These are phyloP conservation scores for Periophthalmodon schlosseri DNA, from an alignment of 2,113 vertebrate genomes.

Conservation along the genomic window DNA sequence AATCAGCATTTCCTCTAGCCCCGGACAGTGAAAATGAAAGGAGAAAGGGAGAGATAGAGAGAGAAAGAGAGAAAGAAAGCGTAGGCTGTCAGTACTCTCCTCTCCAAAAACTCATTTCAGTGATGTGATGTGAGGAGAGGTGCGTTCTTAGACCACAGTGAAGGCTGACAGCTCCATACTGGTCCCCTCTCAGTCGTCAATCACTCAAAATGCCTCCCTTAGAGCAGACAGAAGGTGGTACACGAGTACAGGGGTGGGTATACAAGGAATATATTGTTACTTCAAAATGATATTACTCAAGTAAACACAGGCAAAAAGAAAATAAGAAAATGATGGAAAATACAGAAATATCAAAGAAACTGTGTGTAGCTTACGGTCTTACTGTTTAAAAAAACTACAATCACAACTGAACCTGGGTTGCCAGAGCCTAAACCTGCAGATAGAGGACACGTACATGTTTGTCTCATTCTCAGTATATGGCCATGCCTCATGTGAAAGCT, in stretches of 20 bases:
- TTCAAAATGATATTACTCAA: neutral
- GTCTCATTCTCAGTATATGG: too few relatives aligned
- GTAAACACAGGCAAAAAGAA: neutral
- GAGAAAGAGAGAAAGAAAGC: neutral
- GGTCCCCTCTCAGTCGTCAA: slow-evolving; percentile 66
- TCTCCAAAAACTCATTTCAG: slow-evolving; percentile 48
- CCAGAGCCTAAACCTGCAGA: too few relatives aligned
- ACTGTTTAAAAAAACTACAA: too few relatives aligned
- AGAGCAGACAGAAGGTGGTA: slow-evolving; percentile 46
- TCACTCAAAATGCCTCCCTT: slow-evolving; percentile 64
- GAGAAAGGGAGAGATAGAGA: neutral
- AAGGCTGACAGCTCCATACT: slow-evolving; percentile 70
- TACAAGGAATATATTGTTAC: neutral
- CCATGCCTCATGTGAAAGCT: too few relatives aligned
- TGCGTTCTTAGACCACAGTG: slow-evolving; percentile 57
- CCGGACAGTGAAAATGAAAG: slow-evolving; percentile 24
- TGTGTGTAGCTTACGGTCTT: too few relatives aligned
- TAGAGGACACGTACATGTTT: too few relatives aligned
- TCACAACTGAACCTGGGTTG: too few relatives aligned
- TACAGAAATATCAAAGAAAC: too few relatives aligned
- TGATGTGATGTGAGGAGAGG: slow-evolving; percentile 43
- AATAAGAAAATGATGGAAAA: neutral
- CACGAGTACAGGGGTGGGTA: neutral
- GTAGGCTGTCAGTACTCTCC: slow-evolving; percentile 24
- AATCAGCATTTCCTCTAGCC: slow-evolving; percentile 27